Conservation (phyloP, 2,797 vertebrate species). For the Lutjanus campechanus region DNA sequence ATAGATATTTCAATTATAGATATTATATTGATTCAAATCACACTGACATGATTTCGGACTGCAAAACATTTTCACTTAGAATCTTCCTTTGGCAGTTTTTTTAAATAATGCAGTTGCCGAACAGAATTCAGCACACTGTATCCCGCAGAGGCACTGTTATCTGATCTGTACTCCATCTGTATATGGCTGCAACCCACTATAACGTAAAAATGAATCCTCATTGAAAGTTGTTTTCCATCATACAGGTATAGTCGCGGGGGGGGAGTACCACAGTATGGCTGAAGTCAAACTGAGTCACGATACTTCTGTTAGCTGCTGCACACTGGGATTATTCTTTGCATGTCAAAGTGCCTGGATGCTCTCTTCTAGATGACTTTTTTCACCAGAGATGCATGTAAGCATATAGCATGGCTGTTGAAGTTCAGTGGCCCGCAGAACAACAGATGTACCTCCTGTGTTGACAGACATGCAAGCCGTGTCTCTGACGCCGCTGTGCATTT, state of each 20-base stretch:
- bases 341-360: constrained; percentile 36
- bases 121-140: not conserved
- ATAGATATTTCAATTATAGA: not conserved
- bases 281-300: constrained; percentile 31
- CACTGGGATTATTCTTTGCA: constrained; percentile 34
- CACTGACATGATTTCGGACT: not conserved
- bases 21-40: not conserved
- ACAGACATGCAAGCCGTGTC: constrained; percentile 26
- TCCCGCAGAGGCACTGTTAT: not conserved
- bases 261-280: constrained; percentile 3
- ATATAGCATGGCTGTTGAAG: constrained; percentile 23
- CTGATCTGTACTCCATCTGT: not conserved
- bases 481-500: constrained; percentile 22
- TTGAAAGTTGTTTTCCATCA: constrained; percentile 12
- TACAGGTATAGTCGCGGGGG: constrained; percentile 11
- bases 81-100: not conserved
- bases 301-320: constrained; percentile 20
- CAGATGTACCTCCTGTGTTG: constrained; percentile 50
- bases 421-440: constrained; percentile 52
- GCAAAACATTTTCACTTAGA: not conserved
- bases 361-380: constrained; percentile 18
- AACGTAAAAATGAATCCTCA: constrained; percentile 8
- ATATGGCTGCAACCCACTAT: not conserved
- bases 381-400: constrained; percentile 33
- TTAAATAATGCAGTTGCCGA: constrained; percentile 16